phyloP scores from a whole-genome alignment of 2,113 vertebrate genomes.

The Ptilorrhoa leucosticta region DNA sequence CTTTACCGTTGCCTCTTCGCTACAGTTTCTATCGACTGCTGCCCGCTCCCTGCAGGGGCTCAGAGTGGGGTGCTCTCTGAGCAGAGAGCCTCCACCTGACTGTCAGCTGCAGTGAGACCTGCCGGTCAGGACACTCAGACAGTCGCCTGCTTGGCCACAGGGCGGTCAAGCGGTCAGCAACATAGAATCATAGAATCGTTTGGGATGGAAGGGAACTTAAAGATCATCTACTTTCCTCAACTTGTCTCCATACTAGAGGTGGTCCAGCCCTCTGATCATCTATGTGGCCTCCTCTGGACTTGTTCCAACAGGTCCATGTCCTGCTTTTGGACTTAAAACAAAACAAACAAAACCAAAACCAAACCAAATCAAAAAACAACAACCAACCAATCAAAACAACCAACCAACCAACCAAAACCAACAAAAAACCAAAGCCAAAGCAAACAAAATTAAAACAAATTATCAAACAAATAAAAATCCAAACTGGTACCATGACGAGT shows the following conservation, averaged over 20 bases:
- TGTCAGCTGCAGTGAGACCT: no score
- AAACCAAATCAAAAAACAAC: not conserved
- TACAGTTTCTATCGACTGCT: no score
- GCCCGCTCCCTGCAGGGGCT: no score
- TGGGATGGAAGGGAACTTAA: not conserved
- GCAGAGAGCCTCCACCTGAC: no score
- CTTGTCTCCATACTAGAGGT: not conserved
- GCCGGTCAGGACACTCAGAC: no score
- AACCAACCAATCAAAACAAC: not conserved
- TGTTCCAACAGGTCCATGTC: not conserved
- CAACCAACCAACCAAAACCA: not conserved
- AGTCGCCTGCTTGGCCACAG: no score
- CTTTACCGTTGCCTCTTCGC: no score
- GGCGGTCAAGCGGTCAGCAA: no score
- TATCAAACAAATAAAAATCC: not conserved
- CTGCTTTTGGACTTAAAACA: not conserved
- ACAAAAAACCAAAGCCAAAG: not conserved
- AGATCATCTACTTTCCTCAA: not conserved
- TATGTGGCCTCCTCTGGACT: not conserved
- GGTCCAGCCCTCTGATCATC: not conserved
- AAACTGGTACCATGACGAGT: not conserved
- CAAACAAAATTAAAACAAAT: not conserved
- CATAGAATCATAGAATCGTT: not conserved
- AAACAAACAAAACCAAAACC: not conserved
- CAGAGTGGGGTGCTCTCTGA: no score